Conservation (phyloP, 2,113 vertebrate species). For the Lamprologus lemairii region DNA sequence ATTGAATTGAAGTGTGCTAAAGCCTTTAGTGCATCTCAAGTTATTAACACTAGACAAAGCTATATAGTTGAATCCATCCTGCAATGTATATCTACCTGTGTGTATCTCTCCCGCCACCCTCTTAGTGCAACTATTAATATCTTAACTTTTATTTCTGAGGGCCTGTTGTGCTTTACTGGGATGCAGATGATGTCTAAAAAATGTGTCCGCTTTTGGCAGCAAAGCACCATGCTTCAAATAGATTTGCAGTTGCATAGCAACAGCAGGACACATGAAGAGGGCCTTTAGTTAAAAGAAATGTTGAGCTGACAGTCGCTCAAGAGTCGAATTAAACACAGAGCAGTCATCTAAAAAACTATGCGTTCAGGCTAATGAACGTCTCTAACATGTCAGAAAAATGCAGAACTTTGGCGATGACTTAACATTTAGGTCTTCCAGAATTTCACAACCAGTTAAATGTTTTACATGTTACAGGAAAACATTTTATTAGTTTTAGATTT, state of each 20-base stretch:
- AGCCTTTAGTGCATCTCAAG: neutral
- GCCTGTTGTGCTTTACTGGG: neutral
- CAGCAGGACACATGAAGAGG: neutral
- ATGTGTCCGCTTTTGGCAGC: neutral
- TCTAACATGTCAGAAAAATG: neutral
- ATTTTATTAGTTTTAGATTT: neutral
- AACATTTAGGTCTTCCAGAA: neutral
- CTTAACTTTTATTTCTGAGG: neutral
- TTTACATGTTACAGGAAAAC: neutral
- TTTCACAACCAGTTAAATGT: neutral
- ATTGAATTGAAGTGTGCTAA: neutral
- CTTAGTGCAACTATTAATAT: neutral
- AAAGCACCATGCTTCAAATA: slow-evolving; percentile 4
- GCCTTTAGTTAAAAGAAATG: neutral
- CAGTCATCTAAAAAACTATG: neutral
- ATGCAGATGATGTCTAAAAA: neutral
- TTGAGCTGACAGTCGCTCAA: neutral
- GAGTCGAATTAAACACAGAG: neutral
- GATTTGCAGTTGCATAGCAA: slow-evolving; percentile 29
- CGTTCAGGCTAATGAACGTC: neutral
- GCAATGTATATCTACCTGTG: neutral
- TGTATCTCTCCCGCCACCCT: neutral
- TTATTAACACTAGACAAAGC: neutral
- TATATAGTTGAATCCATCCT: neutral
- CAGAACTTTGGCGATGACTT: neutral